Base-by-base conservation (phyloP, 64 coral and sea anemone genomes). In the Porites australiensis region DNA sequence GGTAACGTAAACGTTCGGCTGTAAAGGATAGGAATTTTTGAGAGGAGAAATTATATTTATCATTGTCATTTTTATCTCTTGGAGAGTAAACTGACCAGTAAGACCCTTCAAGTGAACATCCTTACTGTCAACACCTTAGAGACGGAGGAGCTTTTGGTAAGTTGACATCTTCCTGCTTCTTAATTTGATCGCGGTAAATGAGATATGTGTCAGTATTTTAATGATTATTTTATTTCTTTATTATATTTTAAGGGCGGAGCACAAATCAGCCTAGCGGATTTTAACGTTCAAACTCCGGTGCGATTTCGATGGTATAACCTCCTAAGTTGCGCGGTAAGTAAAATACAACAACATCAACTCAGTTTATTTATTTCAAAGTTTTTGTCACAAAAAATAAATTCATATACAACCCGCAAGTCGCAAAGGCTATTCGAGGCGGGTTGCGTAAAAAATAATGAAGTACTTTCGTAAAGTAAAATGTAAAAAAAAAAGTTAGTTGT, bases 231-330 rank as follows among this genome's bases (percentile, higher is more conserved):
- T 50, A 52, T 43, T 27, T 19, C 52, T 77, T 47, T 12, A 23
- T 71, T 91, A 48, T 49, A 48, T 14, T 77, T 68, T 54, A 62
- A 99, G 98, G 94, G 94, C 79, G 94, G 98, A 45, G 68, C 88
- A 12, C 98, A 96, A 83, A 92, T 99, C 72, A 96, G 98, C 21
- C 65, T 99, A 19, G 98, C 94, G 45, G 98, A 99, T 71, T 99
- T 94, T 67, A 94, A 92, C 53, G 54, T 94, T 59, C 91, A 99
- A 50, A 70, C 94, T 64, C 98, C 98, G 7, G 89, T 92, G 54
- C 75, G 85, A 51, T 99, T 96, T 85, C 82, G 92, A 80, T 96
- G 94, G 98, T 99, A 89, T 63, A 99, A 99, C 74, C 77, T 99
- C 23, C 74, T 99, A 18, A 92, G 92, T 68, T 90, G 79, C 58